Percentiles rank a stretch among this genome's conserved stretches.
These are phyloP conservation scores for Campoletis raptor DNA, from an alignment of 2,888 invertebrate species.

Conservation along the genomic window DNA sequence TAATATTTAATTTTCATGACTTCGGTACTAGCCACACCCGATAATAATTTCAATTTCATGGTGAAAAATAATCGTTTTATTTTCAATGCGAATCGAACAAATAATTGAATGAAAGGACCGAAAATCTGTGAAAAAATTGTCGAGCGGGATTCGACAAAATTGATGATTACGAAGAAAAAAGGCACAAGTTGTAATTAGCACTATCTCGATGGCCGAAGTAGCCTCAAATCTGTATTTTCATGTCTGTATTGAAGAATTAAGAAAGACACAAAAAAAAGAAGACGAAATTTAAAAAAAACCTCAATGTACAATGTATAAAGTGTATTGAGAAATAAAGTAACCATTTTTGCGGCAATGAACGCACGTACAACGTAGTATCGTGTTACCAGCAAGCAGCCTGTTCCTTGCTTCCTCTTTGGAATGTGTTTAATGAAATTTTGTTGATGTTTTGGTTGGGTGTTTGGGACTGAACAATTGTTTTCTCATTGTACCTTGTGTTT, in stretches of 20 bases:
- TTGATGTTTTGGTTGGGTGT: constrained; percentile 60
- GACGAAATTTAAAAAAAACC: constrained; percentile 53
- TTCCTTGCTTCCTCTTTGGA: constrained; percentile 67
- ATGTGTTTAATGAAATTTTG: constrained; percentile 38
- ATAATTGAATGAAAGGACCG: constrained; percentile 29
- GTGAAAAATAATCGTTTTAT: background rate
- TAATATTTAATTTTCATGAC: background rate
- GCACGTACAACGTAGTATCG: constrained; percentile 69
- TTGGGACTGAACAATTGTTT: constrained; percentile 68
- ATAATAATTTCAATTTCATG: background rate
- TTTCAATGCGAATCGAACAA: constrained; percentile 23
- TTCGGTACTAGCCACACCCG: background rate
- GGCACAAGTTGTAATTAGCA: constrained; percentile 51
- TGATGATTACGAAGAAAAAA: constrained; percentile 18
- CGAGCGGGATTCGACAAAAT: constrained; percentile 43
- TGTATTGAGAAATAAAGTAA: constrained; percentile 78
- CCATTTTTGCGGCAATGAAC: constrained; percentile 75
- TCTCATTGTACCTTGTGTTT: constrained; percentile 83
- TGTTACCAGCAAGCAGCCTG: constrained; percentile 73
- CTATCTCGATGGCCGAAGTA: constrained; percentile 51
- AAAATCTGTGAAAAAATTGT: constrained; percentile 49
- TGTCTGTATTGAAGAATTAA: constrained; percentile 60
- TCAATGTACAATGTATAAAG: constrained; percentile 73
- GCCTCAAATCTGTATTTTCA: constrained; percentile 63
- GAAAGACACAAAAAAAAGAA: constrained; percentile 22